A percentile compares a stretch with the other conserved stretches of the same genome.
Conservation (phyloP, 1,140 invertebrate genomes). For the Prorops nasuta region DNA sequence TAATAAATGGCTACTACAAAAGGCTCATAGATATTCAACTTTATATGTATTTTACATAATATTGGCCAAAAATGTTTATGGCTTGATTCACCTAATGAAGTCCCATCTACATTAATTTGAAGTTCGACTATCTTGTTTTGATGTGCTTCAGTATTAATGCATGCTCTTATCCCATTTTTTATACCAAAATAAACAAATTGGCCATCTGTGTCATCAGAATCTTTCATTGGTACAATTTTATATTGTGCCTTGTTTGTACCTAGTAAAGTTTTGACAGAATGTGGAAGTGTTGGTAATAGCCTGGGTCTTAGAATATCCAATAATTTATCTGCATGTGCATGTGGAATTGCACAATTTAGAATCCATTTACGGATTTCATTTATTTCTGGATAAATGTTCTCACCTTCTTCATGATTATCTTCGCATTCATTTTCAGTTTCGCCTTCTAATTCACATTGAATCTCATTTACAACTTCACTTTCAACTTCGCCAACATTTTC, state of each 20-base stretch:
- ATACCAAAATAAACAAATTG: not conserved
- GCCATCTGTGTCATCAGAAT: not conserved
- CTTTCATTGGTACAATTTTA: not conserved
- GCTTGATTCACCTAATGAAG: not conserved
- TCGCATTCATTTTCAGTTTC: too few relatives aligned
- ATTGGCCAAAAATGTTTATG: not conserved
- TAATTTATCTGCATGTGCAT: not conserved
- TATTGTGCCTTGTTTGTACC: not conserved
- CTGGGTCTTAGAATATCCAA: not conserved
- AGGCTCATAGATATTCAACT: not conserved
- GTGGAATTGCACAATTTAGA: too few relatives aligned
- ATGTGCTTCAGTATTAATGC: not conserved
- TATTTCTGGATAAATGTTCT: too few relatives aligned
- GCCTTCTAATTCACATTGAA: too few relatives aligned
- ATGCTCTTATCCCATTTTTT: not conserved
- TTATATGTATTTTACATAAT: not conserved
- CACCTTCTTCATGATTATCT: too few relatives aligned
- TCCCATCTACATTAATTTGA: not conserved
- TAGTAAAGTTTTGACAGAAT: not conserved
- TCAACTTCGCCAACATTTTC: too few relatives aligned
- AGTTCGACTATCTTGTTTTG: not conserved
- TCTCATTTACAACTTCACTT: too few relatives aligned
- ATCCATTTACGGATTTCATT: too few relatives aligned
- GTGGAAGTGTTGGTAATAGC: not conserved
- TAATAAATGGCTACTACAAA: too few relatives aligned